These are phyloP conservation scores for chimpanzee (Pan troglodytes) DNA, from an alignment of 2,113 vertebrate species.

Conservation along the genomic window NHGRI_mPanTro3-v2.1_pri NC_086015.1:62352501-62353000, in stretches of 20 bases:
- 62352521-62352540: slow-evolving; percentile 10
- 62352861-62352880: not conserved
- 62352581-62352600: not conserved
- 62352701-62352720: not conserved
- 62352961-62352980: not conserved
- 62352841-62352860: too few relatives aligned
- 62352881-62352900: slow-evolving; percentile 16
- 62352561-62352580: not conserved
- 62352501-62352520: not conserved
- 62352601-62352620: not conserved
- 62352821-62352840: too few relatives aligned
- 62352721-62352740: too few relatives aligned
- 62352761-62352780: too few relatives aligned
- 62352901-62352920: slow-evolving; percentile 21
- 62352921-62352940: not conserved
- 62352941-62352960: not conserved
- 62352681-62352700: not conserved
- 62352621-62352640: not conserved
- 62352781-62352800: too few relatives aligned
- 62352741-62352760: too few relatives aligned
- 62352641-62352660: not conserved
- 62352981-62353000: not conserved
- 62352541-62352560: not conserved
- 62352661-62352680: slow-evolving; percentile 9
- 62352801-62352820: too few relatives aligned